phyloP scores from a whole-genome alignment of 2,888 invertebrate species.

The Agrenia bidenticulata region DNA sequence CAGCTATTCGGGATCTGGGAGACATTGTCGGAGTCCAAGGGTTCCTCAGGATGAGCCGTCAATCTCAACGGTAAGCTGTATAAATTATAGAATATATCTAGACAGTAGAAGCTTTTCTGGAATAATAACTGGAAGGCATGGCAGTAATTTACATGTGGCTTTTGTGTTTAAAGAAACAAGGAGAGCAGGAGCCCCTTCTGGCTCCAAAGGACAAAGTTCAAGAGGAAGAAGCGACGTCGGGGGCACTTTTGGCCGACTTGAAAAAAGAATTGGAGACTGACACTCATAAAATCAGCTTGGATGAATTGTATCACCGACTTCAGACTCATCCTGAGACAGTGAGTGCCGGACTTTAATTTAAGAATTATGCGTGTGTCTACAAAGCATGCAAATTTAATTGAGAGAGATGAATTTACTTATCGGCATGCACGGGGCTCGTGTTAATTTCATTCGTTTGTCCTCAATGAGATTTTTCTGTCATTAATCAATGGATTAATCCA shows the following conservation, averaged over 20 bases:
- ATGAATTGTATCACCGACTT: conserved; percentile 59
- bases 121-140: no score
- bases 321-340: conserved; percentile 59
- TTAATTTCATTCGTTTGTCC: no score
- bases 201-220: neutral
- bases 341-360: no score
- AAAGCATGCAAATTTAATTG: conserved; percentile 3
- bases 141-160: neutral
- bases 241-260: conserved; percentile 58
- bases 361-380: no score
- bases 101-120: no score
- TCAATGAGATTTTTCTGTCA: no score
- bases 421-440: no score
- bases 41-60: neutral
- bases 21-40: neutral
- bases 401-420: neutral
- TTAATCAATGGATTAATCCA: no score
- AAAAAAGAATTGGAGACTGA: conserved; percentile 63
- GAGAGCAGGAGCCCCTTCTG: conserved; percentile 30
- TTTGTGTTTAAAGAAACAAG: conserved; percentile 1
- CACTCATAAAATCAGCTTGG: conserved; percentile 61
- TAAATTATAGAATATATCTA: no score
- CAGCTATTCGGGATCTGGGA: conserved; percentile 7
- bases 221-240: conserved; percentile 9
- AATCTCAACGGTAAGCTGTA: no score